Base-by-base conservation (phyloP, 2,888 invertebrate genomes). In the Thereva nobilitata region DNA sequence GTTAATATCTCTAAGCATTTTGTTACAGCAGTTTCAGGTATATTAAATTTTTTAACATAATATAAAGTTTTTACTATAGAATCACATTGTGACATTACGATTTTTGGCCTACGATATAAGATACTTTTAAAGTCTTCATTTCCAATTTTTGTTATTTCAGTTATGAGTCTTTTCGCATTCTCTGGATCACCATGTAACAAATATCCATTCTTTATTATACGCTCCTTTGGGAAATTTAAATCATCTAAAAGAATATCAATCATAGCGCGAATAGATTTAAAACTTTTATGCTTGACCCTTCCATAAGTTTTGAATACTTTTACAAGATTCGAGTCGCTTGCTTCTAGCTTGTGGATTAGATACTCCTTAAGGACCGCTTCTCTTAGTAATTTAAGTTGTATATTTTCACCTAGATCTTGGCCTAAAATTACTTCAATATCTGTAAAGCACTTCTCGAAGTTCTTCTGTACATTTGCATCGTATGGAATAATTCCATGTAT, bases 31-130 rank as follows among this genome's bases (percentile, higher is more conserved):
- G 83, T 82, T 56, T 84, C 80, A 5, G 84, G 75, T 74, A 90
- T 86, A 47, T 83, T 79, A 74, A 84, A 85, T 67, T 83, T 82
- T 79, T 84, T 82, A 6, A 90, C 79, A 69, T 86, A 79, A 52
- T 84, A 76, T 67, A 85, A 82, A 35, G 86, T 86, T 75, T 83
- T 80, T 49, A 83, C 70, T 34, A 89, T 75, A 12, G 86, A 78
- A 68, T 83, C 83, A 67, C 85, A 84, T 56, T 85, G 82, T 61
- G 86, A 84, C 79, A 85, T 86, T 56, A 89, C 77, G 70, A 91
- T 83, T 70, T 86, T 87, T 8, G 90, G 91, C 72, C 85, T 83
- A 23, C 76, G 76, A 72, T 76, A 80, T 42, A 88, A 82, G 41
- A 84, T 83, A 9, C 83, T 82, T 66, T 80, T 79, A 54, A 89